Percentiles rank a stretch among this genome's conserved stretches.
phyloP scores from a whole-genome alignment of 2,797 vertebrate genomes.

The Cossypha niveicapilla region DNA sequence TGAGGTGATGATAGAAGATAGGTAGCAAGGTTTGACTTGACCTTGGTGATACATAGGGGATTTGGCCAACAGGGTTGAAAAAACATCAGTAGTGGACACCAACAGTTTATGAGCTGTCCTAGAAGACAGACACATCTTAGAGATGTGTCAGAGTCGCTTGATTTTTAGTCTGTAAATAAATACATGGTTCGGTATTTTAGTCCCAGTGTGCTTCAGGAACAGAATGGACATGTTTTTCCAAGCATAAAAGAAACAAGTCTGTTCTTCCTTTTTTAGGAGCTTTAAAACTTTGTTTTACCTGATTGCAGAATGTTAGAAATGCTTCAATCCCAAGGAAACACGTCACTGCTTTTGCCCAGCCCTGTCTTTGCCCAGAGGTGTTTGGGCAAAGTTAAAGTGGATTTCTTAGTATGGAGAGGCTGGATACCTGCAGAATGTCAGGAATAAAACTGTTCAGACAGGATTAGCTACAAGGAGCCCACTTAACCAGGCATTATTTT shows the following conservation, averaged over 20 bases:
- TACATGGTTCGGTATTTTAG: rapidly evolving
- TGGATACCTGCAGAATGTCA: not conserved
- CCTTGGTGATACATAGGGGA: rapidly evolving
- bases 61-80: rapidly evolving
- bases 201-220: not conserved
- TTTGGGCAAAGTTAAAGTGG: not conserved
- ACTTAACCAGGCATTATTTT: rapidly evolving
- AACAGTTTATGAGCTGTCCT: rapidly evolving
- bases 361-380: not conserved
- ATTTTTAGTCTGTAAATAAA: not conserved
- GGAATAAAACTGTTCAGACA: not conserved
- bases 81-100: rapidly evolving
- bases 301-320: not conserved
- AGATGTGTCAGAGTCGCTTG: not conserved
- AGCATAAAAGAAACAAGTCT: not conserved
- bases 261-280: rapidly evolving
- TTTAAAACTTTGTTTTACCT: rapidly evolving
- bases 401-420: not conserved
- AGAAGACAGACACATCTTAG: rapidly evolving
- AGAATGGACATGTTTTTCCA: rapidly evolving
- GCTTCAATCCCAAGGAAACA: rapidly evolving
- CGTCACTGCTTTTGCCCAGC: not conserved
- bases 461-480: not conserved
- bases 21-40: not conserved
- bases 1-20: not conserved